Evolutionary conservation across 2,888 invertebrate species (phyloP), one percentile per base, ranked within the genome.

Genomic region (Pammene fasciana): DNA sequence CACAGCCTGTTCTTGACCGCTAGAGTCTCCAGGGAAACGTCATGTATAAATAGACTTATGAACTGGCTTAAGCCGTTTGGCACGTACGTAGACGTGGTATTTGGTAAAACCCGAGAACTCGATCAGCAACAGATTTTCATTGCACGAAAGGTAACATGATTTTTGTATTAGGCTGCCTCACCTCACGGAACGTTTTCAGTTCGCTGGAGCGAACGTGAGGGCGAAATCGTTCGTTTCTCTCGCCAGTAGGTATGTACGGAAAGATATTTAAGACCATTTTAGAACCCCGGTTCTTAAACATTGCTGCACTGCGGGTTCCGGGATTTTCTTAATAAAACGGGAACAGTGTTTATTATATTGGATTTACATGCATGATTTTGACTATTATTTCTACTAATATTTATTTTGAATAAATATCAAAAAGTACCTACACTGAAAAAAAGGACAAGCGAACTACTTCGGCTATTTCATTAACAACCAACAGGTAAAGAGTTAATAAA

Each of bases 151-250:
- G 57, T 26, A 45, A 59, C 57, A 59, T 26, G 57, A 59, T 45
- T 59, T 59, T 59, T 59, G 43, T 59, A 59, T 59, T 59, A 59
- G 43, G 16, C 45, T 59, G 13, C n/a, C n/a, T 59, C 43, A 59
- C 57, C 57, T 45, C 13, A 45, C 43, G 43, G 38, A 38, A 16
- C 55, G 38, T 36, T 38, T 56, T 16, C 38, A 14, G 14, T 56
- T 56, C 55, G 38, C 26, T 34, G 54, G n/a, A 54, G 52, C 34
- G 55, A 9, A 9, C 14, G 55, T 16, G 55, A 14, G 55, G 38
- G 16, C n/a, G 11, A 56, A 38, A 38, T 34, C n/a, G 54, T 34
- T 34, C 54, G n/a, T 34, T 54, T 5, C 54, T 54, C 54, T 26
- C 7, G 26, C 34, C 13, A 54, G 54, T 7, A 52, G 38, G 10